These are phyloP conservation scores for Murina feae DNA, from an alignment of 2,113 vertebrate genomes.

Conservation along the genomic window DNA sequence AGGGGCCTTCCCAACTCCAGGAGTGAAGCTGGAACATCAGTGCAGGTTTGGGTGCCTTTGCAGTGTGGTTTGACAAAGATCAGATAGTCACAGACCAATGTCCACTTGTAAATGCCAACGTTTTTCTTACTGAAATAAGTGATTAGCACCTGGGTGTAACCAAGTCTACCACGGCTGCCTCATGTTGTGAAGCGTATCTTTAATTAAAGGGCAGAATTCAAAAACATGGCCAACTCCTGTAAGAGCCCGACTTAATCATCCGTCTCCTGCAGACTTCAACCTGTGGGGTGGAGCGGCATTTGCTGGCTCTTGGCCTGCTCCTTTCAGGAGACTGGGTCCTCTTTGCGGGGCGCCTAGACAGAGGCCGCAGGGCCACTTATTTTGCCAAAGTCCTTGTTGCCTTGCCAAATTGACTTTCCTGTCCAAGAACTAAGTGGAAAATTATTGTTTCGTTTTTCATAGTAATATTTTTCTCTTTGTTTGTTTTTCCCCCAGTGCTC, in stretches of 20 bases:
- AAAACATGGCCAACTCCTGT: neutral
- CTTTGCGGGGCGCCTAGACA: neutral
- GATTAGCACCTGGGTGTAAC: neutral
- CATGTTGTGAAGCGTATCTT: neutral
- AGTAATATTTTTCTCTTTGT: conserved; percentile 65
- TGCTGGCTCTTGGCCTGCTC: neutral
- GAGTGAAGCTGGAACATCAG: too few relatives aligned
- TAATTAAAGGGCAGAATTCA: neutral
- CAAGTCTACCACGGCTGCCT: neutral
- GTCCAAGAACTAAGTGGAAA: conserved; percentile 35
- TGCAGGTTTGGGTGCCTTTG: neutral
- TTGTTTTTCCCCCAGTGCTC: conserved; percentile 10
- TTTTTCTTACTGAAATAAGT: neutral
- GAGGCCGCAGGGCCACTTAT: neutral
- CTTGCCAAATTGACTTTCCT: conserved; percentile 16
- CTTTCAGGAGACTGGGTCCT: neutral
- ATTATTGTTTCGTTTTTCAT: conserved; percentile 51
- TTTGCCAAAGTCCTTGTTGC: neutral
- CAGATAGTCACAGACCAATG: neutral
- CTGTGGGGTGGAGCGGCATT: neutral
- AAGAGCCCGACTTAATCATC: neutral
- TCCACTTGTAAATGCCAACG: neutral
- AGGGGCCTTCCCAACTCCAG: neutral
- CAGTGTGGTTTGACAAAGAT: neutral
- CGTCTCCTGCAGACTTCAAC: neutral